Conservation (phyloP, 2,888 invertebrate genomes). For the Neoaliturus tenellus region DNA sequence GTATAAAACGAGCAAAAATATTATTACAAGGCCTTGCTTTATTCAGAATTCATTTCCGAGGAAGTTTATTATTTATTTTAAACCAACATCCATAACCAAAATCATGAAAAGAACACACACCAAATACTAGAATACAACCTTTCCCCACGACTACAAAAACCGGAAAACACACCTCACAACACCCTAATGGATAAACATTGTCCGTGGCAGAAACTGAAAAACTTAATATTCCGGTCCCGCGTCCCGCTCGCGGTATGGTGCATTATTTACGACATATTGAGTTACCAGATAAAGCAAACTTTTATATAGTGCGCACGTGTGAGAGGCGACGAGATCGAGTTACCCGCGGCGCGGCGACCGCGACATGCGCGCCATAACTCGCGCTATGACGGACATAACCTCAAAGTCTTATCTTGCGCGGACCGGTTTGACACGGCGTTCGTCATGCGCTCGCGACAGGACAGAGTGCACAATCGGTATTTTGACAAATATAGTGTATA, state of each 20-base stretch:
- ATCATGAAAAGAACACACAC: too few species aligned
- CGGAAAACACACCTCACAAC: too few species aligned
- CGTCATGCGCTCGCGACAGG: neutral
- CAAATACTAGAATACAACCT: too few species aligned
- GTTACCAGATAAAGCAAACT: conserved; percentile 39
- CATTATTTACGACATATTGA: conserved; percentile 29
- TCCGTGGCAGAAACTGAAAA: neutral
- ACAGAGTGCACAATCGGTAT: neutral
- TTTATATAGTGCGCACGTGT: conserved; percentile 29
- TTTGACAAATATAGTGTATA: neutral
- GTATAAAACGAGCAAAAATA: too few species aligned
- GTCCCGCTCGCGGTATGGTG: neutral
- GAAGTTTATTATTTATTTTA: too few species aligned
- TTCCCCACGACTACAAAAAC: too few species aligned
- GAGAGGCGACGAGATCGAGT: conserved; percentile 25
- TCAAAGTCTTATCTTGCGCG: conserved; percentile 22
- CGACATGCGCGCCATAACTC: conserved; percentile 1
- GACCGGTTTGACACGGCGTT: neutral
- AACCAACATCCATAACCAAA: too few species aligned
- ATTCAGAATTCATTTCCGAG: too few species aligned
- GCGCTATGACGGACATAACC: conserved; percentile 33
- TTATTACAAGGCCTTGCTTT: too few species aligned
- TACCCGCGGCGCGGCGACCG: conserved; percentile 22
- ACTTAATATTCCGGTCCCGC: conserved; percentile 10
- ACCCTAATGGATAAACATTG: neutral